Evolutionary conservation across 2,888 invertebrate genomes (phyloP).

Genomic region (Seira ritae): DNA sequence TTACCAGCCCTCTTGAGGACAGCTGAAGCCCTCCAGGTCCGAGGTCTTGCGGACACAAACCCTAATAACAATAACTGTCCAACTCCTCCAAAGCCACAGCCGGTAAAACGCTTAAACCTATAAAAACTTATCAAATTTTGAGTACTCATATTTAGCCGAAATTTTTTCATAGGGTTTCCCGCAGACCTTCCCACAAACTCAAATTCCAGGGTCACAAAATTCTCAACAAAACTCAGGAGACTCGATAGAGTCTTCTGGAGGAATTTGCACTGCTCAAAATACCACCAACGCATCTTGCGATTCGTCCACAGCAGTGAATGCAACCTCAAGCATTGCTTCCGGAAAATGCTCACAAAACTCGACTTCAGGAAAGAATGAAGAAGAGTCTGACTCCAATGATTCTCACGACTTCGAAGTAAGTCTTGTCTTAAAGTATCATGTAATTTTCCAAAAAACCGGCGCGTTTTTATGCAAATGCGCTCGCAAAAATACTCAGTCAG

Average conservation of each 20-base stretch:
- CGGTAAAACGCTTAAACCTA: constrained; percentile 15
- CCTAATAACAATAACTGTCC: constrained; percentile 68
- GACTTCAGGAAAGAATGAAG: constrained; percentile 50
- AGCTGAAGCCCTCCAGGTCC: constrained; percentile 92
- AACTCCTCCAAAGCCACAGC: constrained; percentile 54
- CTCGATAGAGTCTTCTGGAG: constrained; percentile 19
- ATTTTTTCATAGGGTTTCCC: constrained; percentile 35
- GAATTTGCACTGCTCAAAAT: constrained; percentile 43
- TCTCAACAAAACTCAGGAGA: constrained; percentile 22
- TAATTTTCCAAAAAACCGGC: too few species aligned
- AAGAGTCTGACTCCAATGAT: constrained; percentile 71
- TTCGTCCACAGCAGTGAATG: constrained; percentile 22
- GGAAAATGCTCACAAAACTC: constrained; percentile 49
- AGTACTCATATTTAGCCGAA: not conserved
- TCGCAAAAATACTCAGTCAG: too few species aligned
- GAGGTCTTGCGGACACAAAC: constrained; percentile 88
- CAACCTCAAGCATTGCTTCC: constrained; percentile 23
- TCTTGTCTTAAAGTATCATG: not conserved
- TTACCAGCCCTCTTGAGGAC: constrained; percentile 94
- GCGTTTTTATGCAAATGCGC: too few species aligned
- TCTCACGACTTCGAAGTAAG: constrained; percentile 71
- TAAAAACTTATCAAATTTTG: not conserved
- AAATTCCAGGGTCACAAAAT: constrained; percentile 26
- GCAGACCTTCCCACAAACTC: constrained; percentile 24
- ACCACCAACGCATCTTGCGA: constrained; percentile 30